Evolutionary conservation across 1,140 invertebrate genomes (phyloP).

Genomic region (Drosophila cardini): DNA sequence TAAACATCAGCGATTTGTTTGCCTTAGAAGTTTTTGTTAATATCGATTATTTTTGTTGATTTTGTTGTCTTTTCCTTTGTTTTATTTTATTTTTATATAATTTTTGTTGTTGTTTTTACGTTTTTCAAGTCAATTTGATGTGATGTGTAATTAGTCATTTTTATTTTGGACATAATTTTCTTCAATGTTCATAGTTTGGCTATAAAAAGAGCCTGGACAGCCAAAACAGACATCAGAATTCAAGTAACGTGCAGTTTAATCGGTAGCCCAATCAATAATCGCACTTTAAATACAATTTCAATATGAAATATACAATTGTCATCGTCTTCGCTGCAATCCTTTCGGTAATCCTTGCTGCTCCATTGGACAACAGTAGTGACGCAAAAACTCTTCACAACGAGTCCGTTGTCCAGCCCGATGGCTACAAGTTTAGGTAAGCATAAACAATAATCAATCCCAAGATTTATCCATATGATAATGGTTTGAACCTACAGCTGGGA

Average conservation of each 20-base stretch:
- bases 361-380: slow-evolving; percentile 42
- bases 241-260: slow-evolving; percentile 60
- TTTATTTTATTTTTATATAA: slow-evolving; percentile 8
- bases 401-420: slow-evolving; percentile 85
- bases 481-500: slow-evolving; percentile 56
- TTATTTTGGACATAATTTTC: slow-evolving; percentile 76
- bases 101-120: slow-evolving; percentile 40
- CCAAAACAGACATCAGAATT: slow-evolving; percentile 68
- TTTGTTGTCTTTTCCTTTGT: not conserved
- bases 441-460: not conserved
- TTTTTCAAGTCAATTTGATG: slow-evolving; percentile 75
- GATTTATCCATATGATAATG: not conserved
- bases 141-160: slow-evolving; percentile 79
- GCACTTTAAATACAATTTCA: slow-evolving; percentile 26
- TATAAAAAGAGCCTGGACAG: slow-evolving; percentile 68
- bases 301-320: slow-evolving; percentile 71
- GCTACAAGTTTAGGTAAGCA: slow-evolving; percentile 85
- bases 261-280: slow-evolving; percentile 39
- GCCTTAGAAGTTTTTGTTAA: slow-evolving; percentile 71
- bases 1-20: slow-evolving; percentile 73
- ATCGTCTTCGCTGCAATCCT: slow-evolving; percentile 68
- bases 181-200: slow-evolving; percentile 50
- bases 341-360: slow-evolving; percentile 71
- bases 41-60: slow-evolving; percentile 49
- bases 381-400: slow-evolving; percentile 84